phyloP scores from a whole-genome alignment of 1,140 invertebrate species.

The Drosophila elegans region DNA sequence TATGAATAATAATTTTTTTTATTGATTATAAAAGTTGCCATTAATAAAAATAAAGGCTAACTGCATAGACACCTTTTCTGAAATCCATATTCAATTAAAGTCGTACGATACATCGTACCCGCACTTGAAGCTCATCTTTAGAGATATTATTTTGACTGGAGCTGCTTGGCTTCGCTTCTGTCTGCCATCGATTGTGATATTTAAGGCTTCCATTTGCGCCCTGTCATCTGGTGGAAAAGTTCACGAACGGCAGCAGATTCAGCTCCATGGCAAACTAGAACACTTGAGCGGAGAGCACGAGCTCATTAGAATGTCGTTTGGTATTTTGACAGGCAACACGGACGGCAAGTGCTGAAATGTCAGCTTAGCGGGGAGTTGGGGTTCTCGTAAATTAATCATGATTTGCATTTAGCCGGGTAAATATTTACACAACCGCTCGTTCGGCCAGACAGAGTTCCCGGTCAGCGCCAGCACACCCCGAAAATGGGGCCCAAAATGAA shows the following conservation, averaged over 20 bases:
- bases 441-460: conserved; percentile 7
- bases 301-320: conserved; percentile 75
- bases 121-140: conserved; percentile 13
- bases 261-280: conserved; percentile 48
- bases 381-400: conserved; percentile 50
- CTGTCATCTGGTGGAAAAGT: conserved; percentile 57
- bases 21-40: too few relatives aligned
- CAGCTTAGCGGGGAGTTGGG: conserved; percentile 10
- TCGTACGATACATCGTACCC: not conserved
- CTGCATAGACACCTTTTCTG: not conserved
- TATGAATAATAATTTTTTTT: too few relatives aligned
- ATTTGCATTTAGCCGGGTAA: conserved; percentile 48
- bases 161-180: conserved; percentile 14
- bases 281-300: conserved; percentile 40
- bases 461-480: conserved; percentile 63
- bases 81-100: not conserved
- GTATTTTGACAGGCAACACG: conserved; percentile 55
- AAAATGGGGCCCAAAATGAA: conserved; percentile 34
- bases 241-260: conserved; percentile 59
- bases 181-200: conserved; percentile 62
- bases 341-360: conserved; percentile 60
- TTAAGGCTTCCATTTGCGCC: conserved; percentile 55
- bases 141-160: conserved; percentile 16
- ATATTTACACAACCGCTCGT: conserved; percentile 69
- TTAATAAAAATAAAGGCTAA: too few relatives aligned